phyloP scores from a whole-genome alignment of 2,113 vertebrate genomes.

The Climacteris rufus region DNA sequence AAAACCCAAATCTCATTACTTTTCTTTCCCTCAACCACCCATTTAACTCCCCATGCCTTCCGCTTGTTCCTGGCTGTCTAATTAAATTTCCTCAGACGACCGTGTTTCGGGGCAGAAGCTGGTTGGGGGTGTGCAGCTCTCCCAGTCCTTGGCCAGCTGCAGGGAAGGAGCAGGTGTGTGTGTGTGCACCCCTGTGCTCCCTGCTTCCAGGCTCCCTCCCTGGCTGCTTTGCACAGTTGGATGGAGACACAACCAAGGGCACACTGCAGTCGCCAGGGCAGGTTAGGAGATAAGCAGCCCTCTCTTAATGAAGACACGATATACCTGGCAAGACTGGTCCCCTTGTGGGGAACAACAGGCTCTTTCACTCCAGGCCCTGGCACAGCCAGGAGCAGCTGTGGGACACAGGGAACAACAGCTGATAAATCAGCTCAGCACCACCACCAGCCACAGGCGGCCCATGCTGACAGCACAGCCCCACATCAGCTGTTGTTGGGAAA shows the following conservation, averaged over 20 bases:
- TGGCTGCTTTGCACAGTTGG: not conserved
- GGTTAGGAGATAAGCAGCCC: conserved; percentile 1
- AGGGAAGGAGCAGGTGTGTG: rapidly evolving
- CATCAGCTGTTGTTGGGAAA: not conserved
- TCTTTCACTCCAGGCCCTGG: not conserved
- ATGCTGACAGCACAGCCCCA: not conserved
- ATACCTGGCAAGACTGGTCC: not conserved
- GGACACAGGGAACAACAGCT: not conserved
- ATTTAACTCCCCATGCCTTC: not conserved
- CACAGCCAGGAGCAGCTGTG: not conserved
- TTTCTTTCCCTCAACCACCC: not conserved
- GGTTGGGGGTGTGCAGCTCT: not conserved
- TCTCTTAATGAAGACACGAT: not conserved
- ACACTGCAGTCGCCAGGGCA: rapidly evolving
- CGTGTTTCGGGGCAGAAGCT: not conserved
- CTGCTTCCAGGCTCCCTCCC: not conserved
- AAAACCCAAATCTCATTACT: not conserved
- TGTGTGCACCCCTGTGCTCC: not conserved
- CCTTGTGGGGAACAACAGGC: not conserved
- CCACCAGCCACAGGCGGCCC: not conserved
- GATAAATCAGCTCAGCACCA: not conserved
- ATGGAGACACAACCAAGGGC: not conserved
- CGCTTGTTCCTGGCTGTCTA: not conserved
- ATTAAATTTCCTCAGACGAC: not conserved
- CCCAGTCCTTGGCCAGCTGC: not conserved